Evolutionary conservation across 2,113 vertebrate genomes (phyloP).

Genomic region (Ailurus styani): DNA sequence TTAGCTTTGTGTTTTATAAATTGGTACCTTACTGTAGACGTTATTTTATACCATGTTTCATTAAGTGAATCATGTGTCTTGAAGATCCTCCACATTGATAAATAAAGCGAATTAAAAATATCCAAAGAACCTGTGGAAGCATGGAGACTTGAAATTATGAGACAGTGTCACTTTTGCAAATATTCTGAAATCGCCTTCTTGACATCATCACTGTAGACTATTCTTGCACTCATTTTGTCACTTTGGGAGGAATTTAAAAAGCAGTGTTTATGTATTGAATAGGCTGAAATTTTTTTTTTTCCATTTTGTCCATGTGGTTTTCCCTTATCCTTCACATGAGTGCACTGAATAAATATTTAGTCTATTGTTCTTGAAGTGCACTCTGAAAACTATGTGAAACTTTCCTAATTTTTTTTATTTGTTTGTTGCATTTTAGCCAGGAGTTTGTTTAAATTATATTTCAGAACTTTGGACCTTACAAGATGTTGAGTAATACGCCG

Average conservation of each 20-base stretch:
- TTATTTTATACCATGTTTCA: not conserved
- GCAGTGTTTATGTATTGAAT: not conserved
- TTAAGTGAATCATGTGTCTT: not conserved
- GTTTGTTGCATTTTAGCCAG: not conserved
- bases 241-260: not conserved
- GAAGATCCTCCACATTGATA: not conserved
- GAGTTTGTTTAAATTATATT: not conserved
- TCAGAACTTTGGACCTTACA: not conserved
- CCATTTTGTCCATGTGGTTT: constrained; percentile 37
- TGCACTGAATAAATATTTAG: constrained; percentile 72
- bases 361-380: constrained; percentile 75
- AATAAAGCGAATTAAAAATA: not conserved
- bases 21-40: not conserved
- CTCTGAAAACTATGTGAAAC: constrained; percentile 59
- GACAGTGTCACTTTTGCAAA: not conserved
- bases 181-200: not conserved
- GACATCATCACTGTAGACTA: not conserved
- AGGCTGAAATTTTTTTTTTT: constrained; percentile 50
- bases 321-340: constrained; percentile 32
- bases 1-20: not conserved
- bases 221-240: not conserved
- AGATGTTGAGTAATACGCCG: constrained; percentile 21
- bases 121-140: not conserved
- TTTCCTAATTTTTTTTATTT: not conserved
- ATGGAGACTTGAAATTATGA: not conserved